Conservation (phyloP, 1,140 invertebrate genomes). For the Trichonephila clavipes region DNA sequence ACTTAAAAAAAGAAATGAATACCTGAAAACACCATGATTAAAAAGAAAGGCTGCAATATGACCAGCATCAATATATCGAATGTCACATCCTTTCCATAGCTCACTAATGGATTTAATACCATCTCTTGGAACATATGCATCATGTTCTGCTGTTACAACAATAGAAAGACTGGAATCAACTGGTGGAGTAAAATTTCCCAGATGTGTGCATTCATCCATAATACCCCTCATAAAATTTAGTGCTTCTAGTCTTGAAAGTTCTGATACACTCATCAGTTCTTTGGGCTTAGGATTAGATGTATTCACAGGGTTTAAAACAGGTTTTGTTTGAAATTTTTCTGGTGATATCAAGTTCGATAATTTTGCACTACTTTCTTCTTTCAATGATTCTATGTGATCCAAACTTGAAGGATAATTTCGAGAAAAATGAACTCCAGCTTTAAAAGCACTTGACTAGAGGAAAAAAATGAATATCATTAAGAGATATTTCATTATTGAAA, state of each 20-base stretch:
- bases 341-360: not conserved
- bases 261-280: not conserved
- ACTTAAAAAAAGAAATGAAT: conserved; percentile 73
- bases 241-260: conserved; percentile 81
- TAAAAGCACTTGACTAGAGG: conserved; percentile 77
- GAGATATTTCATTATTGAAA: no score
- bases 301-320: not conserved
- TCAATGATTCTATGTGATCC: conserved; percentile 76
- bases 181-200: conserved; percentile 91
- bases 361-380: conserved; percentile 25
- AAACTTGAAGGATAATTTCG: conserved; percentile 86
- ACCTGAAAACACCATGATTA: conserved; percentile 93
- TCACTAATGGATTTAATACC: conserved; percentile 90
- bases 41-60: conserved; percentile 95
- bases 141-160: conserved; percentile 83
- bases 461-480: not conserved
- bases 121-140: conserved; percentile 95
- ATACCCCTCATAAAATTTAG: conserved; percentile 97
- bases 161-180: conserved; percentile 79
- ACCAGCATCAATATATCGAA: conserved; percentile 92
- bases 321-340: not conserved
- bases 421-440: conserved; percentile 90
- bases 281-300: not conserved
- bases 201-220: conserved; percentile 99
- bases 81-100: conserved; percentile 94